Conservation (phyloP, 2,113 vertebrate species). For the Dicrurus megarhynchus region DNA sequence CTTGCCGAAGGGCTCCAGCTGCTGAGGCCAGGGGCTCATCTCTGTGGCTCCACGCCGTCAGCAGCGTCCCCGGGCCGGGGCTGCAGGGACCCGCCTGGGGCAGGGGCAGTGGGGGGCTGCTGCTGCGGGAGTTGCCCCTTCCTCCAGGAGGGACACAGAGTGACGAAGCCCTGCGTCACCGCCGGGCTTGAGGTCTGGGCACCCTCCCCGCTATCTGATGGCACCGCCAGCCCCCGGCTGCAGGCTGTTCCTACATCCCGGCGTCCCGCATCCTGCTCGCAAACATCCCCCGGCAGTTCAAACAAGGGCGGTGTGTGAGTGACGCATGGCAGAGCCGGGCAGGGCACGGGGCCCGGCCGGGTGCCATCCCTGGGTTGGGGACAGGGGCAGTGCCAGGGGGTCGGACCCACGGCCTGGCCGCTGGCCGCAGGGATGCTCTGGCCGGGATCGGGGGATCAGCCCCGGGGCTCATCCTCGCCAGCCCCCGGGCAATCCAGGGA, state of each 20-base stretch:
- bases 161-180: background rate
- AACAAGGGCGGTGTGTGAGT: constrained; percentile 18
- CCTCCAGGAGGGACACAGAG: accelerated
- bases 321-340: background rate
- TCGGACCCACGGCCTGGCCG: accelerated
- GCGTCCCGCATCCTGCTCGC: background rate
- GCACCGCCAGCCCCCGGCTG: background rate
- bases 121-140: background rate
- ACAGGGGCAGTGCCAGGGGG: accelerated
- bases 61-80: background rate
- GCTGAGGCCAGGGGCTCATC: background rate
- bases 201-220: background rate
- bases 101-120: background rate
- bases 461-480: background rate
- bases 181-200: background rate
- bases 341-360: background rate
- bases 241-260: constrained; percentile 14
- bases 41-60: accelerated
- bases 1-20: background rate
- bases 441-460: accelerated
- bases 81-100: background rate
- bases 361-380: accelerated
- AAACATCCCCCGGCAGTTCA: background rate
- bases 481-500: accelerated
- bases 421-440: accelerated